Percentiles rank a stretch among this genome's conserved stretches.
Conservation (phyloP, 2,888 invertebrate species). For the Cheilosia vulpina region DNA sequence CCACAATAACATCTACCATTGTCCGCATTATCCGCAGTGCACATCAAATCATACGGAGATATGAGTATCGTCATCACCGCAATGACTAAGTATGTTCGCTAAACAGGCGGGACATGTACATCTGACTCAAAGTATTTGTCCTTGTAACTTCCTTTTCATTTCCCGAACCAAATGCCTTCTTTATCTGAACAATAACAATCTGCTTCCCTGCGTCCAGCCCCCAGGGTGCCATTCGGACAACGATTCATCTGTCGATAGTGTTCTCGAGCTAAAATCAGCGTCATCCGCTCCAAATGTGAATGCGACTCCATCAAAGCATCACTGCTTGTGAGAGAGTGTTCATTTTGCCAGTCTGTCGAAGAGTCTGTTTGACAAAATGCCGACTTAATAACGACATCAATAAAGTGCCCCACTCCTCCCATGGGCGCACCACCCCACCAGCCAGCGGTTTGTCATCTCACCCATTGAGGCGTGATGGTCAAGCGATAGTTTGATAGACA, state of each 20-base stretch:
- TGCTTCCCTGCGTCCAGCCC: neutral
- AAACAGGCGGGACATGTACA: too few species aligned
- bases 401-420: constrained; percentile 5
- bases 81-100: too few species aligned
- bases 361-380: constrained; percentile 73
- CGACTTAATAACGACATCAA: constrained; percentile 57
- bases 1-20: too few species aligned
- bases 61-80: too few species aligned
- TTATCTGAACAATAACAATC: constrained; percentile 22
- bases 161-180: neutral
- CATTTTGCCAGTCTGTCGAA: constrained; percentile 48
- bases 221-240: constrained; percentile 12
- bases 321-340: constrained; percentile 39
- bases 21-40: too few species aligned
- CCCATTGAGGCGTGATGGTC: constrained; percentile 42
- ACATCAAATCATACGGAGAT: too few species aligned
- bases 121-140: too few species aligned
- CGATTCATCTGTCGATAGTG: constrained; percentile 56
- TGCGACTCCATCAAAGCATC: constrained; percentile 30
- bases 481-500: constrained; percentile 67
- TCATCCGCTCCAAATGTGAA: neutral
- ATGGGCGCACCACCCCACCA: constrained; percentile 28
- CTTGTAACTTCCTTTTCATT: too few species aligned
- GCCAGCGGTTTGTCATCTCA: constrained; percentile 51
- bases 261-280: constrained; percentile 28